A percentile compares a stretch with the other conserved stretches of the same genome.
These are phyloP conservation scores for Chaetorhynchus papuensis DNA, from an alignment of 2,113 vertebrate genomes.

Conservation along the genomic window DNA sequence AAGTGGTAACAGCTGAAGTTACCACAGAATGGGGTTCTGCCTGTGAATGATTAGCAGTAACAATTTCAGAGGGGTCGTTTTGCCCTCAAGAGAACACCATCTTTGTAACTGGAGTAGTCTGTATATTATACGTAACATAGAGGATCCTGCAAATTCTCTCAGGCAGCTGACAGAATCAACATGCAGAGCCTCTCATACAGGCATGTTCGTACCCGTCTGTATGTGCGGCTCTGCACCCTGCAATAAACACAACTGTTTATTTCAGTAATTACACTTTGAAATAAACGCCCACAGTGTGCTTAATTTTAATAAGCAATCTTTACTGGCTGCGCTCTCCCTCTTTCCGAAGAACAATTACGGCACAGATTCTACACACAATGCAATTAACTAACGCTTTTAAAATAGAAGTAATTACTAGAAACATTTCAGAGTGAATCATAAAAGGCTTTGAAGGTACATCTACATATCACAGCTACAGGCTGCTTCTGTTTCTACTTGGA, in stretches of 20 bases:
- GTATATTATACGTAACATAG: neutral
- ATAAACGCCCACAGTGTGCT: slow-evolving; percentile 53
- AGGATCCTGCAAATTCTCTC: slow-evolving; percentile 32
- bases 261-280: slow-evolving; percentile 69
- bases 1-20: neutral
- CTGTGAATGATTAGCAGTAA: neutral
- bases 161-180: slow-evolving; percentile 9
- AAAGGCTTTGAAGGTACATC: slow-evolving; percentile 54
- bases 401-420: slow-evolving; percentile 60
- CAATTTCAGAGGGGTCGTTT: neutral
- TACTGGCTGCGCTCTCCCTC: slow-evolving; percentile 37
- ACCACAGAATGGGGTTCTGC: neutral
- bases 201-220: slow-evolving; percentile 55
- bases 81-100: neutral
- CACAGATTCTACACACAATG: slow-evolving; percentile 28
- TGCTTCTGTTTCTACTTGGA: slow-evolving; percentile 8
- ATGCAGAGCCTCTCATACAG: slow-evolving; percentile 28
- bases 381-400: slow-evolving; percentile 59
- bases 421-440: slow-evolving; percentile 45
- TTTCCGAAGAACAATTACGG: slow-evolving; percentile 60
- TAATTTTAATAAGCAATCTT: slow-evolving; percentile 61
- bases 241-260: slow-evolving; percentile 68
- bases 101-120: neutral
- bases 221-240: slow-evolving; percentile 35
- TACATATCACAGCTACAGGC: slow-evolving; percentile 18